Evolutionary conservation across 1,140 invertebrate species (phyloP), one percentile per base, ranked within the genome.

Genomic region (Ylistrum balloti): DNA sequence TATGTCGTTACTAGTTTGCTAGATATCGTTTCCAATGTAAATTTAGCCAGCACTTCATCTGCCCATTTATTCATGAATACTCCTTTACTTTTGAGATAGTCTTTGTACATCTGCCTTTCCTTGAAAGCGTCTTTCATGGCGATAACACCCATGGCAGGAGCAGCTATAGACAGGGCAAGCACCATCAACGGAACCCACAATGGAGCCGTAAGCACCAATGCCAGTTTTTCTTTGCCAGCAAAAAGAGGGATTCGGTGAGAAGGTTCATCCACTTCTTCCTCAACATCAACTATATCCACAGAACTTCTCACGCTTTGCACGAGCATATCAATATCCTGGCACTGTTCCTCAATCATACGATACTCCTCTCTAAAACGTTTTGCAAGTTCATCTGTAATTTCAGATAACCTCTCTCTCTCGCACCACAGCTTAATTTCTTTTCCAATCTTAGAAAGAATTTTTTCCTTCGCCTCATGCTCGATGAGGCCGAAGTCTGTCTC

Each of bases 101-200:
- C 34, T 1, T 33, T 89, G 1, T 90, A 20, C 35, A 91, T 88
- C 33, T 86, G 33, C 38, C 35, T 90, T 32, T 90, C 89, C 10
- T 89, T 85, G 10, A 90, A n/a, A 13, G 33, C 88, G 48, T 93
- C 91, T 32, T 90, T 89, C 13, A 93, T 89, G 0, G 90, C 86
- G 48, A 92, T 92, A 0, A 91, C 93, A n/a, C 92, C 74, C 3
- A 91, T 91, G 13, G 93, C 90, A 28, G 93, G 93, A 56, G 92
- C 85, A 56, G 91, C 92, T 9, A 93, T 32, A 0, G 92, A 2
- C 15, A 89, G 87, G 11, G 93, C 92, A 9, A 87, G 91, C 17
- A 91, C 90, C 11, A 93, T 92, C n/a, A 93, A 48, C 22, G 93
- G 93, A 33, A 93, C 86, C 92, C 92, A 93, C 0, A 93, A 74